Conservation (phyloP, 2,113 vertebrate species). For the Pedionomus torquatus region DNA sequence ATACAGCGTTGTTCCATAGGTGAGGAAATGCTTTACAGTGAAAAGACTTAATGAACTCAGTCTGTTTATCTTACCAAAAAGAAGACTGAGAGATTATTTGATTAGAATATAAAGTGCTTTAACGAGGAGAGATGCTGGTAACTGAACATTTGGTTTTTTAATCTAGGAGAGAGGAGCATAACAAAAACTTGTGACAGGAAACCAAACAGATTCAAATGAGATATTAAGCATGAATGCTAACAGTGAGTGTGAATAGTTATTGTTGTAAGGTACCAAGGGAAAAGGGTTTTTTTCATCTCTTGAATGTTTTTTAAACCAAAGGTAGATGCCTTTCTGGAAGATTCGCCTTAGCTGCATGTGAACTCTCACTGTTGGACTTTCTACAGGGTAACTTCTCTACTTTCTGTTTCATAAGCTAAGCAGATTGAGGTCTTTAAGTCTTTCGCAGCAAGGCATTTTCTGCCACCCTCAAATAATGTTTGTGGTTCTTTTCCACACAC, state of each 20-base stretch:
- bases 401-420: conserved; percentile 16
- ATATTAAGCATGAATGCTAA: not conserved
- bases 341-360: not conserved
- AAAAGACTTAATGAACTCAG: not conserved
- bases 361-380: not conserved
- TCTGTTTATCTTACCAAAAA: not conserved
- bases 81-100: not conserved
- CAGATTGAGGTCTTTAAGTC: conserved; percentile 40
- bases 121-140: not conserved
- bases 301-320: not conserved
- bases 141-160: not conserved
- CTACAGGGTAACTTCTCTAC: not conserved
- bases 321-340: not conserved
- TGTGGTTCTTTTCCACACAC: conserved; percentile 33
- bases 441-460: conserved; percentile 27
- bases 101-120: not conserved
- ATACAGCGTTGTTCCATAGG: not conserved
- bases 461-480: conserved; percentile 53
- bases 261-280: not conserved
- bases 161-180: not conserved
- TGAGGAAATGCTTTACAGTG: not conserved
- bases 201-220: not conserved
- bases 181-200: not conserved
- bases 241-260: not conserved
- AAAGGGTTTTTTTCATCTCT: not conserved